Conservation (phyloP, 2,888 invertebrate genomes). For the Graphium colonna region DNA sequence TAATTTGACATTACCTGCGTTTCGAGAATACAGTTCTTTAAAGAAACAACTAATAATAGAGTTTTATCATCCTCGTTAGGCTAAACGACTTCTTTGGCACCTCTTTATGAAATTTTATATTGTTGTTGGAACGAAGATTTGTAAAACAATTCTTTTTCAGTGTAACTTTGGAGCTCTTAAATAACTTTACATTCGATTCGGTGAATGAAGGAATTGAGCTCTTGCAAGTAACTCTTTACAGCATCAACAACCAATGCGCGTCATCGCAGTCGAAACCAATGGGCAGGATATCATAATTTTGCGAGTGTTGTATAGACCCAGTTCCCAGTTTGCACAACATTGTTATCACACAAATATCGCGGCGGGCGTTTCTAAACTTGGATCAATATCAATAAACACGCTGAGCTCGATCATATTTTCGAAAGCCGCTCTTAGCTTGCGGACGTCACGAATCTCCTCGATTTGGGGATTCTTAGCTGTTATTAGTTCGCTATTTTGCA, state of each 20-base stretch:
- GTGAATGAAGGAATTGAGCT: background rate
- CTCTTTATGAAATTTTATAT: too few relatives aligned
- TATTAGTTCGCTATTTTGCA: slow-evolving; percentile 35
- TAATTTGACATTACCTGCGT: background rate
- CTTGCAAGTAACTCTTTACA: background rate
- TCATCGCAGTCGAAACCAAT: slow-evolving; percentile 9
- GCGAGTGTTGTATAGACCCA: slow-evolving; percentile 14
- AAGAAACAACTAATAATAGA: background rate
- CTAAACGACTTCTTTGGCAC: background rate
- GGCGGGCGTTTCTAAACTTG: slow-evolving; percentile 11
- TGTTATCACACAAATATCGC: slow-evolving; percentile 5
- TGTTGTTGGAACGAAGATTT: too few relatives aligned
- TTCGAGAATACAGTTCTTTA: too few relatives aligned
- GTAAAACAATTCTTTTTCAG: too few relatives aligned
- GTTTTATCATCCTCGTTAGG: background rate
- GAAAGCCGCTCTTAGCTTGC: slow-evolving; percentile 1
- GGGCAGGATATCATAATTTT: slow-evolving; percentile 20
- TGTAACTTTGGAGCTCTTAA: too few relatives aligned
- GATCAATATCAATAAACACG: slow-evolving; percentile 19
- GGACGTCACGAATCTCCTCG: slow-evolving; percentile 37
- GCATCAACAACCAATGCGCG: slow-evolving; percentile 1
- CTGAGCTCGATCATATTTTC: slow-evolving; percentile 13
- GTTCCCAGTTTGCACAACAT: background rate
- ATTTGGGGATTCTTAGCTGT: slow-evolving; percentile 32
- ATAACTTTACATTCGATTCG: too few relatives aligned